Base-by-base conservation (phyloP, 2,888 invertebrate species). In the Volucella bombylans region DNA sequence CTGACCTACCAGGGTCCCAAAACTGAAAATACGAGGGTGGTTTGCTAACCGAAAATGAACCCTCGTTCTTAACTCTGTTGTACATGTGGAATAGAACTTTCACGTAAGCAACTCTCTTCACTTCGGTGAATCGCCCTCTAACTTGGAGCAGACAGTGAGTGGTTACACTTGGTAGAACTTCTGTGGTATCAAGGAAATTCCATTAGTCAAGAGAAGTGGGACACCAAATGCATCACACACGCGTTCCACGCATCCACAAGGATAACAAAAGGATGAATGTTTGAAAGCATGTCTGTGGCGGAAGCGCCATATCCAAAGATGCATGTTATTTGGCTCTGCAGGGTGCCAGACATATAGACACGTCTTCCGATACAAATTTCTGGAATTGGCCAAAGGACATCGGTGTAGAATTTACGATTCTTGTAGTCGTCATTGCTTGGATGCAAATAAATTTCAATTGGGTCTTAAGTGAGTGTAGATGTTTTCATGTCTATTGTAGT, bases 371-470 rank as follows among this genome's bases (percentile, higher is more conserved):
- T 18, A 49, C 2, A 43, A 15, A 10, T 43, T 38, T 31, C 6
- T 77, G 69, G 65, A 77, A 65, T 77, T 50, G n/a, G 59, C 64
- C 55, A 12, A 59, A 69, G 81, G 69, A 69, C 69, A n/a, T 77
- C 54, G 49, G 43, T 14, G 47, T 47, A 67, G 55, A 67, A 78
- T 82, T 82, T 78, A 82, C 64, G 67, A 50, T 62, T 73, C 62
- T 41, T n/a, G 67, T 18, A 72, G 68, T 78, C 62, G 62, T 57
- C 62, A 72, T 72, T 78, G 78, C 52, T 47, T 39, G n/a, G 31
- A 50, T 82, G 45, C 62, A 81, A 47, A 74, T 82, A 82, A 78
- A 82, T 82, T 78, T 64, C 55, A 78, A 73, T 67, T 45, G 62
- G 62, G 65, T 72, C 55, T 41, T 15, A 82, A 62, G 11, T 14